Percentiles rank a stretch among this genome's conserved stretches.
Evolutionary conservation across 2,113 vertebrate species (phyloP).

Genomic region (Pachypanchax playfairii): DNA sequence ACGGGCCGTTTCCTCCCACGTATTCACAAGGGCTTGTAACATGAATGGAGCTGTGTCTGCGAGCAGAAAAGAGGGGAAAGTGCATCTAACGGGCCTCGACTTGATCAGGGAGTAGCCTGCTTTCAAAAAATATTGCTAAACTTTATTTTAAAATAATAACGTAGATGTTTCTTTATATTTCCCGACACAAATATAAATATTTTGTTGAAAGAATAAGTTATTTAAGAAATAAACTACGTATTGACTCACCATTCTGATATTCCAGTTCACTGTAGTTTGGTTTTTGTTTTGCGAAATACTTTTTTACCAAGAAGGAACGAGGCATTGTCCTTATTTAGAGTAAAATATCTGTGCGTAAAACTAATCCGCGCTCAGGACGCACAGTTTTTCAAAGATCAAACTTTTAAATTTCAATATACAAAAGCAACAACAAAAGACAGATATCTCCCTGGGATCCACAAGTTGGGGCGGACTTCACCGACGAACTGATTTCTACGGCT

Average conservation of each 20-base stretch:
- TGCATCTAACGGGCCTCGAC: slow-evolving; percentile 67
- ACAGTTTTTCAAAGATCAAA: slow-evolving; percentile 12
- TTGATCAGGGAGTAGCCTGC: slow-evolving; percentile 51
- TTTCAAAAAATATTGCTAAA: neutral
- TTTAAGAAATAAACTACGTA: neutral
- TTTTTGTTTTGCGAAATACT: slow-evolving; percentile 91
- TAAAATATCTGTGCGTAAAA: slow-evolving; percentile 64
- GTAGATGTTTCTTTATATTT: slow-evolving; percentile 1
- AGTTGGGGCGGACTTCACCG: slow-evolving; percentile 39
- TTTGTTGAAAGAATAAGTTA: slow-evolving; percentile 10
- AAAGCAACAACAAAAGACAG: too few relatives aligned
- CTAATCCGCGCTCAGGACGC: slow-evolving; percentile 59
- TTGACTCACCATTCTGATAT: slow-evolving; percentile 86
- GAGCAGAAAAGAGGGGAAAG: slow-evolving; percentile 61
- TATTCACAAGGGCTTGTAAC: slow-evolving; percentile 73
- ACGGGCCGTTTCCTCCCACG: slow-evolving; percentile 77
- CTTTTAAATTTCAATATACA: too few relatives aligned
- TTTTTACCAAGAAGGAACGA: slow-evolving; percentile 94
- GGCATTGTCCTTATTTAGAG: slow-evolving; percentile 83
- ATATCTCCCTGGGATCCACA: slow-evolving; percentile 34
- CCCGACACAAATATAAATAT: slow-evolving; percentile 9
- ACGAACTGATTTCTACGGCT: slow-evolving; percentile 41
- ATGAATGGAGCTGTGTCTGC: slow-evolving; percentile 79
- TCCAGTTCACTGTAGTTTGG: slow-evolving; percentile 96
- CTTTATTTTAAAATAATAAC: neutral